Evolutionary conservation across 2,113 vertebrate species (phyloP).

Genomic region (Nesoenas mayeri): DNA sequence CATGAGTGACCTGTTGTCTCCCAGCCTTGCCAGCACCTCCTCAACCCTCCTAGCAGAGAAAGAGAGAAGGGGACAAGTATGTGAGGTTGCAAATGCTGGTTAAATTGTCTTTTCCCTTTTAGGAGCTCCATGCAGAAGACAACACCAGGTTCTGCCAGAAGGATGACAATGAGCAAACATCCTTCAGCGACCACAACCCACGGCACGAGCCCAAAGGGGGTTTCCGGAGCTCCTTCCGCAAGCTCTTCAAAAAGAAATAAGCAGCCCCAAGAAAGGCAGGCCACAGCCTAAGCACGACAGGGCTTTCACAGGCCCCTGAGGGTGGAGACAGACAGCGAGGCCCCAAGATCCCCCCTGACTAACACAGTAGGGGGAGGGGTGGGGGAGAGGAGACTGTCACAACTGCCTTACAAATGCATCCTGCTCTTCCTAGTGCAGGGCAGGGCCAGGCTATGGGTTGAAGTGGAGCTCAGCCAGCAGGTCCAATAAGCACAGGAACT

Average conservation of each 20-base stretch:
- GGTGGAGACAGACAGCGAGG: constrained; percentile 52
- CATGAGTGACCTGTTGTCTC: neutral
- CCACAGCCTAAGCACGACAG: constrained; percentile 47
- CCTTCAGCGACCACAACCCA: constrained; percentile 90
- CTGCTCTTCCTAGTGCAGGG: constrained; percentile 31
- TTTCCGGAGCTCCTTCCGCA: constrained; percentile 97
- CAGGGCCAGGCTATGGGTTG: constrained; percentile 7
- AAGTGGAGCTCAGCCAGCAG: constrained; percentile 32
- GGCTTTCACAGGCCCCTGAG: constrained; percentile 32
- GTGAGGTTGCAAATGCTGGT: constrained; percentile 47
- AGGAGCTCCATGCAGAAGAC: constrained; percentile 85
- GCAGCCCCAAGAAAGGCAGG: constrained; percentile 68
- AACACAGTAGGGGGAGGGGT: constrained; percentile 24
- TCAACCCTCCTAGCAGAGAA: constrained; percentile 6
- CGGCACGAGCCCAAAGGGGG: constrained; percentile 94
- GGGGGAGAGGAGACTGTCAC: constrained; percentile 40
- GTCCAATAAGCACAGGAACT: constrained; percentile 38
- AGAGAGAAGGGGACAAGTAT: constrained; percentile 13
- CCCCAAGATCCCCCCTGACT: neutral
- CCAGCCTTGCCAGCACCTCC: constrained; percentile 4
- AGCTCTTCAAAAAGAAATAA: constrained; percentile 99
- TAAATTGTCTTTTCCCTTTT: constrained; percentile 75
- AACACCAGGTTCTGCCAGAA: constrained; percentile 82
- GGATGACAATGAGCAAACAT: constrained; percentile 86
- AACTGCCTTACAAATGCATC: neutral